phyloP scores from a whole-genome alignment of 2,888 invertebrate species.

The Apotomis betuletana region DNA sequence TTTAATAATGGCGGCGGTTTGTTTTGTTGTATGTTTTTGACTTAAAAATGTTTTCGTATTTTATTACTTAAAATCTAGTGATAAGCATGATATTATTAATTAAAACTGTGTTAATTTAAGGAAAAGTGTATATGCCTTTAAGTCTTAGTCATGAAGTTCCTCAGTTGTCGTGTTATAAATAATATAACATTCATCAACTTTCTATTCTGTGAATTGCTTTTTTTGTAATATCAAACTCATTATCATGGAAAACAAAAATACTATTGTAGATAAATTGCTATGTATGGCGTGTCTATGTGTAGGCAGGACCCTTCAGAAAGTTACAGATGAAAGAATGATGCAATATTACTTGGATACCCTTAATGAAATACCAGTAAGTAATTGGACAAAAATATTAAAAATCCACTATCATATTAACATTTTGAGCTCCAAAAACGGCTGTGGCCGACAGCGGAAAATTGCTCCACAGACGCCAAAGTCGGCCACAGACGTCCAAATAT shows the following conservation, averaged over 20 bases:
- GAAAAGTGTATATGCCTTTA: background rate
- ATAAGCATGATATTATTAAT: background rate
- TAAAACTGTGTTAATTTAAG: background rate
- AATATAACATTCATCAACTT: conserved; percentile 16
- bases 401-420: background rate
- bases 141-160: background rate
- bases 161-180: conserved; percentile 1
- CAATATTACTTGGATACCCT: conserved; percentile 63
- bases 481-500: no score
- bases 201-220: conserved; percentile 27
- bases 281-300: conserved; percentile 72
- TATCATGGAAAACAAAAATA: conserved; percentile 56
- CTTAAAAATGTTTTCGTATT: conserved; percentile 17
- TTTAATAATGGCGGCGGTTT: conserved; percentile 39
- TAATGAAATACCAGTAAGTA: conserved; percentile 70
- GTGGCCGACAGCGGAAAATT: no score
- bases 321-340: conserved; percentile 60
- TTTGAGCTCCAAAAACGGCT: no score
- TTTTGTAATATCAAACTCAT: background rate
- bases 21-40: conserved; percentile 42
- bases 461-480: no score
- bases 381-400: background rate
- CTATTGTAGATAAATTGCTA: conserved; percentile 55
- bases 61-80: conserved; percentile 2
- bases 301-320: conserved; percentile 56